Evolutionary conservation across 2,113 vertebrate species (phyloP).

Genomic region (Hepsetus odoe): DNA sequence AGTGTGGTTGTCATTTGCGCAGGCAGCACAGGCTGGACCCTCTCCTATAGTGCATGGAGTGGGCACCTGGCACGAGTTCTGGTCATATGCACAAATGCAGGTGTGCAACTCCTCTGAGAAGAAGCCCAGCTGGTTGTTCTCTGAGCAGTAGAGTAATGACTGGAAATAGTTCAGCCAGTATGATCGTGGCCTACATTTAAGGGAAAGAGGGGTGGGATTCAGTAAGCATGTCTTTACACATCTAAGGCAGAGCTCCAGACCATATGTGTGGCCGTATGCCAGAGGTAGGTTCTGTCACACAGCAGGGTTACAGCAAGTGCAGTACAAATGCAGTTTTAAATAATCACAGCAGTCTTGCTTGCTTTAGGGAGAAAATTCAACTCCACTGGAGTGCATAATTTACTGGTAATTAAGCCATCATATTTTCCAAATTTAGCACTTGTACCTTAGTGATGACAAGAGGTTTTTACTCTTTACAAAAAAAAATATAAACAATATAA

Average conservation of each 20-base stretch:
- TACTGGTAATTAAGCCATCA: not conserved
- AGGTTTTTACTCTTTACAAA: not conserved
- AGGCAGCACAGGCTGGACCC: slow-evolving; percentile 79
- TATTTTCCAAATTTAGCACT: slow-evolving; percentile 2
- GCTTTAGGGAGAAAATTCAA: not conserved
- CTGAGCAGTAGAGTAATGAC: slow-evolving; percentile 94
- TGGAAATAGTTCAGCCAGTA: slow-evolving; percentile 93
- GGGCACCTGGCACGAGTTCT: slow-evolving; percentile 82
- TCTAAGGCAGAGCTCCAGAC: slow-evolving; percentile 8
- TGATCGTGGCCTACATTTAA: slow-evolving; percentile 79
- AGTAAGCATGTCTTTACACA: slow-evolving; percentile 7
- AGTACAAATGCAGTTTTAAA: slow-evolving; percentile 1
- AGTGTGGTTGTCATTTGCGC: slow-evolving; percentile 88
- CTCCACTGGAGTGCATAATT: not conserved
- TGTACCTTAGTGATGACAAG: not conserved
- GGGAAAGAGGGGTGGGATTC: slow-evolving; percentile 38
- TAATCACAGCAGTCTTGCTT: not conserved
- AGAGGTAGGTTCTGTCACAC: not conserved
- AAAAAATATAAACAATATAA: not conserved
- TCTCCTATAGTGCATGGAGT: slow-evolving; percentile 88
- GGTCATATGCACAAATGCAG: slow-evolving; percentile 89
- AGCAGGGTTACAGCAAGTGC: not conserved
- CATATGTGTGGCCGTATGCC: slow-evolving; percentile 12
- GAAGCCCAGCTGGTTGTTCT: slow-evolving; percentile 91
- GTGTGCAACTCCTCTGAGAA: slow-evolving; percentile 92